Percentiles rank a stretch among this genome's conserved stretches.
phyloP scores from a whole-genome alignment of 2,888 invertebrate species.

The Sphaeridia pumilis region DNA sequence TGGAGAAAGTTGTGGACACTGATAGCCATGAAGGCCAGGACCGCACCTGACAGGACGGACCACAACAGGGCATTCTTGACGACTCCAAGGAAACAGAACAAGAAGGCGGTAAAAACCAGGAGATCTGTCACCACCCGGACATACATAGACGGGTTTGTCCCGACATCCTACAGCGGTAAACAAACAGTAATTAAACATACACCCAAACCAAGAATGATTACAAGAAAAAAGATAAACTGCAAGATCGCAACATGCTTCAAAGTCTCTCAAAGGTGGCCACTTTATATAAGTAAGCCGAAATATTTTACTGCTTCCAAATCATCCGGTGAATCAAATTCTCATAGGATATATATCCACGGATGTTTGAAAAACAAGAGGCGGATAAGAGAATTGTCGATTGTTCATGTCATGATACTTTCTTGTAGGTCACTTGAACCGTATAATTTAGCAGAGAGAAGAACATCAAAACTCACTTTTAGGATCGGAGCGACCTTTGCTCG shows the following conservation, averaged over 20 bases:
- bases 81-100: constrained; percentile 23
- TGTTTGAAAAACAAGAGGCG: background rate
- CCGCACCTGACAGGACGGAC: constrained; percentile 28
- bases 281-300: no score
- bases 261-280: background rate
- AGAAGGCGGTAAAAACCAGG: constrained; percentile 23
- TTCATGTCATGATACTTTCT: background rate
- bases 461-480: constrained; percentile 18
- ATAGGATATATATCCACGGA: background rate
- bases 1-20: constrained; percentile 38
- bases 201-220: background rate
- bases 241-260: background rate
- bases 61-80: constrained; percentile 18
- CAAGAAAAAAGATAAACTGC: background rate
- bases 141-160: constrained; percentile 27
- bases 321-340: no score
- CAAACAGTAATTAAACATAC: background rate
- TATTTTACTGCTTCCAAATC: no score
- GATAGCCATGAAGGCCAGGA: constrained; percentile 29
- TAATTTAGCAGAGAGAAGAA: background rate
- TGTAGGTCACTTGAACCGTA: background rate
- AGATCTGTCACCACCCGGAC: constrained; percentile 31
- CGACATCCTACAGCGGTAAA: constrained; percentile 24
- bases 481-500: constrained; percentile 29
- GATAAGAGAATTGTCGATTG: background rate